These are phyloP conservation scores for Drosophila kambysellisi DNA, from an alignment of 2,888 invertebrate genomes.

Conservation along the genomic window DNA sequence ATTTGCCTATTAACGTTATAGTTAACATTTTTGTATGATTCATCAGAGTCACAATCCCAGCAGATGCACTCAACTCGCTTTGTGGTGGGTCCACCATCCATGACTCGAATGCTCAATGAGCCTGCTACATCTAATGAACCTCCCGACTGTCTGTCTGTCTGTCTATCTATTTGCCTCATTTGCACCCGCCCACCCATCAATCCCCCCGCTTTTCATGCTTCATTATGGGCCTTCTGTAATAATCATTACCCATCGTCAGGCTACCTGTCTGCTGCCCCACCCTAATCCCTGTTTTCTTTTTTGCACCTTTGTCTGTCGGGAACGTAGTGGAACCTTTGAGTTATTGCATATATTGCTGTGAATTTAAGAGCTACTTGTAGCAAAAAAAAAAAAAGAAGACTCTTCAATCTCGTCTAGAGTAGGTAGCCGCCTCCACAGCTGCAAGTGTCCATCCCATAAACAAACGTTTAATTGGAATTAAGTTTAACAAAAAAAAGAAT, in stretches of 20 bases:
- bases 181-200: background rate
- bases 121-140: constrained; percentile 65
- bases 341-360: constrained; percentile 45
- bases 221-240: constrained; percentile 65
- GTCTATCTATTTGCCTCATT: constrained; percentile 7
- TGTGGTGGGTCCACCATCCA: constrained; percentile 41
- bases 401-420: constrained; percentile 1
- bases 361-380: constrained; percentile 9
- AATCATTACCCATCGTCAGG: constrained; percentile 22
- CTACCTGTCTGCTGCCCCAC: constrained; percentile 22
- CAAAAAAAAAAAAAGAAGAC: background rate
- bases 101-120: constrained; percentile 62
- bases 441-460: constrained; percentile 41
- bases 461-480: constrained; percentile 73
- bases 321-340: constrained; percentile 33
- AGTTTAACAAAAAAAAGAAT: constrained; percentile 52
- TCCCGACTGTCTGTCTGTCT: constrained; percentile 11
- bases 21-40: constrained; percentile 54
- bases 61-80: constrained; percentile 40
- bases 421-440: background rate
- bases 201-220: constrained; percentile 59
- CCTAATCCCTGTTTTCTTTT: background rate
- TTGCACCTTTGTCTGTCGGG: constrained; percentile 40
- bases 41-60: constrained; percentile 38
- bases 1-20: constrained; percentile 75